A percentile compares a stretch with the other conserved stretches of the same genome.
Conservation (phyloP, 2,888 invertebrate genomes). For the Orthosia gracilis region DNA sequence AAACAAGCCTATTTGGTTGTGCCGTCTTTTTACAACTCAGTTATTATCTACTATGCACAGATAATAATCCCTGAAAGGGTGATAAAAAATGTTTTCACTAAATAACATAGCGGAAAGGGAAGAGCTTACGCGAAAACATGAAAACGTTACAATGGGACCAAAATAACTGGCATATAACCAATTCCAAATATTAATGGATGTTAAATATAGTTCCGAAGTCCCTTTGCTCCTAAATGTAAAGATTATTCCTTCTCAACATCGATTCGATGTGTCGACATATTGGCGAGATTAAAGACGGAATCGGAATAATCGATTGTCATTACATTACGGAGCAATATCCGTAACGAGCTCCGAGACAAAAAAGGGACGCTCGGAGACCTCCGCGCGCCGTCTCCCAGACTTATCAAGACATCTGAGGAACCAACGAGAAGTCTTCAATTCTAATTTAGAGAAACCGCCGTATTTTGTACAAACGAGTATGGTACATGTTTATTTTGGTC, state of each 20-base stretch:
- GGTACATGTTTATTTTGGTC: slow-evolving; percentile 36
- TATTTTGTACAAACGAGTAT: slow-evolving; percentile 34
- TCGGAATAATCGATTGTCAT: slow-evolving; percentile 64
- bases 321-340: slow-evolving; percentile 65
- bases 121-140: slow-evolving; percentile 9
- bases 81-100: slow-evolving; percentile 32
- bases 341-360: slow-evolving; percentile 62
- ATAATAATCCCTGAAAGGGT: slow-evolving; percentile 52
- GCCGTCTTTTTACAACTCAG: slow-evolving; percentile 40
- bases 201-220: slow-evolving; percentile 21
- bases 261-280: slow-evolving; percentile 53
- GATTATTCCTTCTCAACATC: slow-evolving; percentile 49
- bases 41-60: slow-evolving; percentile 46
- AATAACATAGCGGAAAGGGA: background rate
- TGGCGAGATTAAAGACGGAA: slow-evolving; percentile 43
- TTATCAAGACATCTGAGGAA: slow-evolving; percentile 50
- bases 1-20: slow-evolving; percentile 48
- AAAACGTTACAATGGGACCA: slow-evolving; percentile 17
- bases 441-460: slow-evolving; percentile 43
- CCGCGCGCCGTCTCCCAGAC: slow-evolving; percentile 6
- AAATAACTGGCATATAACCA: background rate
- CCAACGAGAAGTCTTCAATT: slow-evolving; percentile 36
- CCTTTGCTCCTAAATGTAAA: slow-evolving; percentile 26
- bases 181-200: slow-evolving; percentile 22
- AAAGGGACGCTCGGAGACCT: slow-evolving; percentile 51